phyloP scores from a whole-genome alignment of 2,888 invertebrate genomes.

The Mesopsocus fuscifrons region DNA sequence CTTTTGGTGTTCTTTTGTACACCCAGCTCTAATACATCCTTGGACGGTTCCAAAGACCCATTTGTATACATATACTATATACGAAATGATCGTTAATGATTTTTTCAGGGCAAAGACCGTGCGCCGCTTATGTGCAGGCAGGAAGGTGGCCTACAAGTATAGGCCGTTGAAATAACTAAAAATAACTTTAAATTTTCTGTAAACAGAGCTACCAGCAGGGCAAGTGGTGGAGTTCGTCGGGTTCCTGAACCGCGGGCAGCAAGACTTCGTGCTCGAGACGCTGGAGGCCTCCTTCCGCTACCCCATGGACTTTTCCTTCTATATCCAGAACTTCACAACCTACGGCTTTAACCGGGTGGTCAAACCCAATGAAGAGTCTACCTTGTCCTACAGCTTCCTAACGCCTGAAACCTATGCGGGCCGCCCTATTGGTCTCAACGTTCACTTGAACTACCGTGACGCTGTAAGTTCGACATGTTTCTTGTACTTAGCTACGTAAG shows the following conservation, averaged over 20 bases:
- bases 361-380: conserved; percentile 80
- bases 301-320: conserved; percentile 95
- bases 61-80: too few relatives aligned
- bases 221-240: conserved; percentile 89
- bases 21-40: too few relatives aligned
- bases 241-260: conserved; percentile 83
- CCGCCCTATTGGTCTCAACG: conserved; percentile 86
- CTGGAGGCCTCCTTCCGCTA: conserved; percentile 97
- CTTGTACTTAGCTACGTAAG: too few relatives aligned
- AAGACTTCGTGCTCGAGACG: conserved; percentile 79
- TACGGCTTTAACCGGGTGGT: conserved; percentile 74
- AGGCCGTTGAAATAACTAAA: too few relatives aligned
- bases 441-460: conserved; percentile 83
- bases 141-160: too few relatives aligned
- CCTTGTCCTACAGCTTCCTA: conserved; percentile 84
- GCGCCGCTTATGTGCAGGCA: too few relatives aligned
- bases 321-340: conserved; percentile 95
- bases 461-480: conserved; percentile 31
- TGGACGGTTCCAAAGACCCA: too few relatives aligned
- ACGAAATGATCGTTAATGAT: too few relatives aligned
- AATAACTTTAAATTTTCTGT: conserved; percentile 14
- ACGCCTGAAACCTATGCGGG: conserved; percentile 95
- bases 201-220: conserved; percentile 75
- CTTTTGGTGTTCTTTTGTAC: too few relatives aligned
- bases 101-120: too few relatives aligned